phyloP scores from a whole-genome alignment of 2,888 invertebrate species.

The Phengaris arion region DNA sequence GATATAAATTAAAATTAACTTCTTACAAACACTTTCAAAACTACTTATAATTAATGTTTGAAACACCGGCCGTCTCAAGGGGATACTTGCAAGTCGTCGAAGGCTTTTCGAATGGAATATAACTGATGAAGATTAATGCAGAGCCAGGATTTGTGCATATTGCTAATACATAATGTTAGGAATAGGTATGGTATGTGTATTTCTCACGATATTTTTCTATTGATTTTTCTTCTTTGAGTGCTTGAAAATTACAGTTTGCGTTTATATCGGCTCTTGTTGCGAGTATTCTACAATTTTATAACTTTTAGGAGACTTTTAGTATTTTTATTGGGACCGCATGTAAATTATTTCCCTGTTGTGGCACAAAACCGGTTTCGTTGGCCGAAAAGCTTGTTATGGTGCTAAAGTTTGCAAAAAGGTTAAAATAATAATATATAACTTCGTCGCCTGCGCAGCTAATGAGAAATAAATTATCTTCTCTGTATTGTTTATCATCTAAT shows the following conservation, averaged over 20 bases:
- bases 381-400: background rate
- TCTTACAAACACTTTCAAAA: too few relatives aligned
- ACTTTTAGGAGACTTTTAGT: background rate
- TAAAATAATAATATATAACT: background rate
- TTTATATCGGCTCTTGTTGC: background rate
- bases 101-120: too few relatives aligned
- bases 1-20: too few relatives aligned
- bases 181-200: background rate
- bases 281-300: background rate
- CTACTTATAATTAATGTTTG: too few relatives aligned
- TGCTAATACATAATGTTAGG: background rate
- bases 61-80: too few relatives aligned
- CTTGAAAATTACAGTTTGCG: background rate
- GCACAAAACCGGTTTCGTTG: background rate
- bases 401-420: background rate
- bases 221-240: background rate
- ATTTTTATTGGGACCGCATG: background rate
- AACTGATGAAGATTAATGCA: background rate
- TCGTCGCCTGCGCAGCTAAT: slow-evolving; percentile 33
- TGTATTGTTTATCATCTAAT: slow-evolving; percentile 3
- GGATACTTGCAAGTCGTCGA: too few relatives aligned
- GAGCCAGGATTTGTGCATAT: background rate
- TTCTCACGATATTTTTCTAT: background rate
- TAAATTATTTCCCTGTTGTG: background rate
- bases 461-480: background rate